phyloP scores from a whole-genome alignment of 2,888 invertebrate species.

The Yponomeuta cagnagella region DNA sequence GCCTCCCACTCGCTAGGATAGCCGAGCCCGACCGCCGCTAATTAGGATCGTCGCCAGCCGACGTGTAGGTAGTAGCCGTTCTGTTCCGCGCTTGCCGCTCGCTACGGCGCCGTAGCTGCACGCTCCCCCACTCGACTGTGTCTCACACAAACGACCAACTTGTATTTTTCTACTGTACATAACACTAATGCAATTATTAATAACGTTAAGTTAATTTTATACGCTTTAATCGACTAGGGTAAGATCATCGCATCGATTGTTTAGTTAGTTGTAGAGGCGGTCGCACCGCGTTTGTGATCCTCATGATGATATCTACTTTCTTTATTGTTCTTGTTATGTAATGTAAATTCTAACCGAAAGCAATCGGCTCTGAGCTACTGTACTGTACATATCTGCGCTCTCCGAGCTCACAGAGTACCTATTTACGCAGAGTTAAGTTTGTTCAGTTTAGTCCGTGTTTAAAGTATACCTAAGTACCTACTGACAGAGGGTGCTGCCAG shows the following conservation, averaged over 20 bases:
- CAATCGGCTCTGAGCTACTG: neutral
- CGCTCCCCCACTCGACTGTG: slow-evolving; percentile 6
- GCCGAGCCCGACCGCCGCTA: slow-evolving; percentile 4
- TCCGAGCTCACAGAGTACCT: neutral
- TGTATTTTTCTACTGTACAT: slow-evolving; percentile 27
- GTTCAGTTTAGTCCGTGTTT: neutral
- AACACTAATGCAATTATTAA: slow-evolving; percentile 18
- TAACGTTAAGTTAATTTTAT: slow-evolving; percentile 24
- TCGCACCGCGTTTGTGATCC: neutral
- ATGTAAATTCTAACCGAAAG: neutral
- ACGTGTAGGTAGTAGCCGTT: neutral
- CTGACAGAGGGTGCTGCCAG: neutral
- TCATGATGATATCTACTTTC: neutral
- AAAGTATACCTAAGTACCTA: neutral
- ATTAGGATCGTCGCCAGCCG: slow-evolving; percentile 12
- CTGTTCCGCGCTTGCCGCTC: neutral
- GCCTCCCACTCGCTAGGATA: neutral
- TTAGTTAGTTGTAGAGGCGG: neutral
- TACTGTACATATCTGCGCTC: neutral
- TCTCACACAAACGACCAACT: slow-evolving; percentile 38
- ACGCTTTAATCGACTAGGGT: slow-evolving; percentile 25
- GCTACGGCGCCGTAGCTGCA: neutral
- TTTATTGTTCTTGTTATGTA: slow-evolving; percentile 2
- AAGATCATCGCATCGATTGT: neutral
- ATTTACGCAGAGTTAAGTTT: slow-evolving; percentile 1